A percentile compares a stretch with the other conserved stretches of the same genome.
Evolutionary conservation across 2,888 invertebrate species (phyloP).

Genomic region (Cinara cedri): DNA sequence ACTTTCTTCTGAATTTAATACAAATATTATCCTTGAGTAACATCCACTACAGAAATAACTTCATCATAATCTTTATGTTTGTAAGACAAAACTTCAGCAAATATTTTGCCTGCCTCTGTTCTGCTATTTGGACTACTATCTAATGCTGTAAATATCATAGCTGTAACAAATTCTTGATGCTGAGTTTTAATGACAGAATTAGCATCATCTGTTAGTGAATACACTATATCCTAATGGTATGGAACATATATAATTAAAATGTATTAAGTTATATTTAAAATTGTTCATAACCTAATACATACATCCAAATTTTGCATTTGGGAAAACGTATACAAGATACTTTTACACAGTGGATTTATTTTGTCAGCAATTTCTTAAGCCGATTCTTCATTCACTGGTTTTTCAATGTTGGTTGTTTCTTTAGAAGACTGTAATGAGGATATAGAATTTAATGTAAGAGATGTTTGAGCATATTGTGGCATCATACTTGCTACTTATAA

Average conservation of each 20-base stretch:
- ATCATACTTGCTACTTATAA: constrained; percentile 42
- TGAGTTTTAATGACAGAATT: neutral
- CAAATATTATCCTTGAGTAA: constrained; percentile 61
- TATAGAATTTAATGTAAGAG: constrained; percentile 2
- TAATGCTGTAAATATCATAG: neutral
- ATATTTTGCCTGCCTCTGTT: constrained; percentile 34
- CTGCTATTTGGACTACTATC: constrained; percentile 27
- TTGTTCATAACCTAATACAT: neutral
- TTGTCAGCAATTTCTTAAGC: neutral
- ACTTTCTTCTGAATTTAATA: neutral
- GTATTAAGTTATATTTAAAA: neutral
- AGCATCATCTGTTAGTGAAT: constrained; percentile 19
- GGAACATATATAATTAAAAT: neutral
- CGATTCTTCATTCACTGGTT: neutral
- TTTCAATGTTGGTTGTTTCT: neutral
- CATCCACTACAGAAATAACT: constrained; percentile 57
- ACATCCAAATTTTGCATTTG: constrained; percentile 37
- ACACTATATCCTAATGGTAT: constrained; percentile 33
- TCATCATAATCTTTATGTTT: neutral
- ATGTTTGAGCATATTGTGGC: constrained; percentile 45
- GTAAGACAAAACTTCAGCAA: constrained; percentile 42
- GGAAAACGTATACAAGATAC: constrained; percentile 25
- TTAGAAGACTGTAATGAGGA: neutral
- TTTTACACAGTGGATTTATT: constrained; percentile 38
- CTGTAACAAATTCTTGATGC: constrained; percentile 45